A percentile compares a stretch with the other conserved stretches of the same genome.
Evolutionary conservation across 2,797 vertebrate genomes (phyloP).

Genomic region (Hoplostethus atlanticus): DNA sequence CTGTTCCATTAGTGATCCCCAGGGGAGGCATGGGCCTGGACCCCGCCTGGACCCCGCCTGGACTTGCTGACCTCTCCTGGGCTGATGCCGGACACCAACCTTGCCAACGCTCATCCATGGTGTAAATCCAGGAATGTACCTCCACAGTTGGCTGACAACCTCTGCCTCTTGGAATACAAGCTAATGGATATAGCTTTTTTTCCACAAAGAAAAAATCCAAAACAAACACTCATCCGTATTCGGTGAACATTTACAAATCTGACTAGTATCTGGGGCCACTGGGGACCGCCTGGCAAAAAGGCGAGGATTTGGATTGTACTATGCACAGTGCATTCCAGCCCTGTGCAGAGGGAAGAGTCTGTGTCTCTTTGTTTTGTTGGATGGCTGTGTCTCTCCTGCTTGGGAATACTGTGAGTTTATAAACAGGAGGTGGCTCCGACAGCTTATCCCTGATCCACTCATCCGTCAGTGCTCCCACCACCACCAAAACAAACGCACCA

Average conservation of each 20-base stretch:
- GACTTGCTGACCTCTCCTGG: constrained; percentile 62
- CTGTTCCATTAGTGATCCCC: constrained; percentile 73
- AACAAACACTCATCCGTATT: background rate
- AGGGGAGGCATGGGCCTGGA: constrained; percentile 60
- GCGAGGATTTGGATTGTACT: constrained; percentile 48
- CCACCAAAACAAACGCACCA: constrained; percentile 49
- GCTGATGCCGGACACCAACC: constrained; percentile 57
- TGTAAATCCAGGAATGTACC: constrained; percentile 40
- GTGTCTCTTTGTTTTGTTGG: constrained; percentile 57
- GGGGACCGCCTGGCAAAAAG: constrained; percentile 37
- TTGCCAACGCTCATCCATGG: constrained; percentile 6
- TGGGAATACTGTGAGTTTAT: constrained; percentile 72
- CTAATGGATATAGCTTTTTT: constrained; percentile 65
- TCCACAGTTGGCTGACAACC: constrained; percentile 34
- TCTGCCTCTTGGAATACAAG: constrained; percentile 57
- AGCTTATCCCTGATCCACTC: constrained; percentile 64
- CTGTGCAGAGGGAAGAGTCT: constrained; percentile 49
- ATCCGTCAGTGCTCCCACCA: constrained; percentile 55
- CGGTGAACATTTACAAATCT: constrained; percentile 30
- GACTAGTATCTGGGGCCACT: constrained; percentile 22
- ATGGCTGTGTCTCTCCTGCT: constrained; percentile 59
- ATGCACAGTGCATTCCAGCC: constrained; percentile 46
- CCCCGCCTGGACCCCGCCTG: constrained; percentile 53
- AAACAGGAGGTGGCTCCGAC: constrained; percentile 72
- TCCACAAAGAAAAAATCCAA: background rate